Evolutionary conservation across 2,113 vertebrate species (phyloP), one percentile per base, ranked within the genome.

Genomic region (Accipiter cooperii): DNA sequence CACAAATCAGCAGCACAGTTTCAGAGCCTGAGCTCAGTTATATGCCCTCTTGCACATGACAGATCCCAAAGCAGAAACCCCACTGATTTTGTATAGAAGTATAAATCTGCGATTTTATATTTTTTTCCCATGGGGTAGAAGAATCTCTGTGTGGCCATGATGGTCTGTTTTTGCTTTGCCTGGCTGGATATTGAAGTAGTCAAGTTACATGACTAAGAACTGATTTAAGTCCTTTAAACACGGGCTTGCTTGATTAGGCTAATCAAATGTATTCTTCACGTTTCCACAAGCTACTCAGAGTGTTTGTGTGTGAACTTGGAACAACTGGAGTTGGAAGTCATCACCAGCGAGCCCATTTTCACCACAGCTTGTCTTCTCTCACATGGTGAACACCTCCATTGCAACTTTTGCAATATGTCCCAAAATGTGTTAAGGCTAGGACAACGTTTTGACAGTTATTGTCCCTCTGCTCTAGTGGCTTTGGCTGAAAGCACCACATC

Each of bases 381-480:
- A 19, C 6, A 0, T 17, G 13, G n/a, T 1, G 1, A 40, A 19
- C 47, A 64, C 12, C 40, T 36, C 61, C 9, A 7, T 24, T 42
- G 34, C 33, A 76, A 17, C n/a, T 87, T 87, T 40, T 69, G 31
- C 21, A 44, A 21, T 52, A 52, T 0, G 3, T 38, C 52, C 55
- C 34, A 44, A 65, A 87, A 84, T 7, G 5, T 10, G 13, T 42
- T 47, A 65, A 47, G n/a, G 36, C 24, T 52, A 12, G 69, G 57
- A 52, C 49, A 40, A 5, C 1, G 1, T 87, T 84, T 87, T 58
- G 63, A 28, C 26, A 51, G 29, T 70, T 66, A 34, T 29, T 89
- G 88, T 71, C 29, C 31, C 52, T 94, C 40, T 46, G 28, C 28
- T 66, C 9, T 57, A 26, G 24, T 69, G 52, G 7, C 36, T 95